Base-by-base conservation (phyloP, 1,140 invertebrate species). In the Leptinotarsa defecta region DNA sequence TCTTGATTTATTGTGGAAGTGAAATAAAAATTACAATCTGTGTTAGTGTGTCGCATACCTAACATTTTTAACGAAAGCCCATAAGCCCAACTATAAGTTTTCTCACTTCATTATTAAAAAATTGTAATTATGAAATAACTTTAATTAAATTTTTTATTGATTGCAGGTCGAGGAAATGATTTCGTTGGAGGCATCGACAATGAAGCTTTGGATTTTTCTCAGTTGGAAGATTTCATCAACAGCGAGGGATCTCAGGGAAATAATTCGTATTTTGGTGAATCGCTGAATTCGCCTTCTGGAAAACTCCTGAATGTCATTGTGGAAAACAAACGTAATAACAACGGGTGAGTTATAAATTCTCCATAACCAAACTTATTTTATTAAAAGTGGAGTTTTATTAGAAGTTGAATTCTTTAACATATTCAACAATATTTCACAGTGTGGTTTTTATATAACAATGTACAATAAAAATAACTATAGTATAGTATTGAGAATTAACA, bases 171-270 rank as follows among this genome's bases (percentile, higher is more conserved):
- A 82, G 87, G 88, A 83, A 83, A 86, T 74, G 93, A 94, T 85
- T 94, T 93, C 83, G 90, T 92, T 76, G 91, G 92, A 78, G 92
- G 91, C 69, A 94, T 94, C 80, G 93, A 95, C 83, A 94, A 94
- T 87, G 93, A 94, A 80, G 91, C 91, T 5, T 84, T 94, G 77
- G 93, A 94, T 85, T 94, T 94, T 85, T 92, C 91, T 74, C 92
- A 93, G 83, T 81, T 94, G 82, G 92, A 94, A 82, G 91, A 93
- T 81, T 94, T 94, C 83, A 94, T 94, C 79, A 93, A 92, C 81
- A 91, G 89, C 81, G 91, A 91, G 57, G 90, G 87, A 52, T 84
- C 71, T 11, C 78, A 78, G 63, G 73, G 77, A 17, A 81, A 80
- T 63, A 81, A 80, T 65, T 79, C 77, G 20, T 82, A 83, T 70